These are phyloP conservation scores for Tigriopus californicus DNA, from an alignment of 2,888 invertebrate genomes.

Conservation along the genomic window DNA sequence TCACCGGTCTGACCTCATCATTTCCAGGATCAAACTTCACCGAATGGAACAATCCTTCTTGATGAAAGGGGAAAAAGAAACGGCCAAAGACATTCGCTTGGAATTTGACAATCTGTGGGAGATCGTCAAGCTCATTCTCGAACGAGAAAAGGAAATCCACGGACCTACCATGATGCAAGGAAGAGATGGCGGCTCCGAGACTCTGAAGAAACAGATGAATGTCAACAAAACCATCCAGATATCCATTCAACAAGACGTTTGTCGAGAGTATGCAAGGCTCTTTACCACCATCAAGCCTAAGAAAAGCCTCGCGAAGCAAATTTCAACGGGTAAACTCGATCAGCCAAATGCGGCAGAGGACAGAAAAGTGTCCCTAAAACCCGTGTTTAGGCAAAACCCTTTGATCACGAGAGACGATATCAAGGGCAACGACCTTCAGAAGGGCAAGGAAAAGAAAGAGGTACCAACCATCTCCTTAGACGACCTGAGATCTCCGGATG, in stretches of 20 bases:
- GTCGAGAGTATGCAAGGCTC: neutral
- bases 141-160: constrained; percentile 10
- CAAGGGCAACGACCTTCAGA: no score
- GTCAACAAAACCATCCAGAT: neutral
- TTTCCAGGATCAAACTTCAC: neutral
- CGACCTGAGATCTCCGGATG: no score
- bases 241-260: constrained; percentile 1
- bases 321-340: no score
- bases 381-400: no score
- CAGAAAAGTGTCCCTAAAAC: no score
- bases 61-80: constrained; percentile 5
- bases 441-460: no score
- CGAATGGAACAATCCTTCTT: neutral
- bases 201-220: constrained; percentile 11
- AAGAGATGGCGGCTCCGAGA: constrained; percentile 7
- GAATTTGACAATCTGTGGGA: neutral
- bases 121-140: constrained; percentile 6
- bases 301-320: neutral
- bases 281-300: constrained; percentile 3
- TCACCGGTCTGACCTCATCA: neutral
- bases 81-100: neutral
- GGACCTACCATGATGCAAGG: constrained; percentile 9
- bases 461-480: no score
- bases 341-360: no score
- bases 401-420: no score